Conservation (phyloP, 2,113 vertebrate genomes). For the Haemorhous mexicanus region DNA sequence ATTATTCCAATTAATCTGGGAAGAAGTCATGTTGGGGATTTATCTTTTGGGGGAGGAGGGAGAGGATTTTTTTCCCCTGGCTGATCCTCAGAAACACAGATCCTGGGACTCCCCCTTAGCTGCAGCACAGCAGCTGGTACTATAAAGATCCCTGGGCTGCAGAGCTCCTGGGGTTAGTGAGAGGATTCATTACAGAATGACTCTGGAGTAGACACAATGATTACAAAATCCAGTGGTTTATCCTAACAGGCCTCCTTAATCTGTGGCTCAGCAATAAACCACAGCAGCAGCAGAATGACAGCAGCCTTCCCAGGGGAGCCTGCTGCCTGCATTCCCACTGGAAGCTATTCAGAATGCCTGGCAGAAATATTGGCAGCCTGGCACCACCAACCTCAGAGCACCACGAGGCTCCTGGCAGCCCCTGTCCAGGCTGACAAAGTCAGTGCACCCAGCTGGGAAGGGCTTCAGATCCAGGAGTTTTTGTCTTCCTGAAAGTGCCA, state of each 20-base stretch:
- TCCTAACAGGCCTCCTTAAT: not conserved
- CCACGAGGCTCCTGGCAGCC: not conserved
- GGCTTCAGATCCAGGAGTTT: not conserved
- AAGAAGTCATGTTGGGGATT: not conserved
- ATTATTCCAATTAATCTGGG: not conserved
- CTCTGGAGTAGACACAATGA: not conserved
- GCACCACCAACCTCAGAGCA: not conserved
- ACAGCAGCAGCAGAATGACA: not conserved
- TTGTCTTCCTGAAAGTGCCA: not conserved
- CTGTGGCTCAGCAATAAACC: not conserved
- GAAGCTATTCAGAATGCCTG: not conserved
- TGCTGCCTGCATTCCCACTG: not conserved
- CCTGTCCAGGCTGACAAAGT: not conserved
- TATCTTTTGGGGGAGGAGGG: not conserved
- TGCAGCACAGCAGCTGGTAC: not conserved
- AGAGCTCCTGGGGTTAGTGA: not conserved
- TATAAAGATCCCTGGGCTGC: not conserved
- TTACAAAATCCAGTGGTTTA: not conserved
- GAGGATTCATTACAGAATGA: not conserved
- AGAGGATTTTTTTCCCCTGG: not conserved
- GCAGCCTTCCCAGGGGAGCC: not conserved
- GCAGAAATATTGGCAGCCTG: not conserved
- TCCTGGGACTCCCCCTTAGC: not conserved
- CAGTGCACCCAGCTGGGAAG: not conserved
- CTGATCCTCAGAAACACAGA: not conserved